Percentiles rank a stretch among this genome's conserved stretches.
These are phyloP conservation scores for Eumacrocentrus americanus DNA, from an alignment of 2,888 invertebrate genomes.

Conservation along the genomic window DNA sequence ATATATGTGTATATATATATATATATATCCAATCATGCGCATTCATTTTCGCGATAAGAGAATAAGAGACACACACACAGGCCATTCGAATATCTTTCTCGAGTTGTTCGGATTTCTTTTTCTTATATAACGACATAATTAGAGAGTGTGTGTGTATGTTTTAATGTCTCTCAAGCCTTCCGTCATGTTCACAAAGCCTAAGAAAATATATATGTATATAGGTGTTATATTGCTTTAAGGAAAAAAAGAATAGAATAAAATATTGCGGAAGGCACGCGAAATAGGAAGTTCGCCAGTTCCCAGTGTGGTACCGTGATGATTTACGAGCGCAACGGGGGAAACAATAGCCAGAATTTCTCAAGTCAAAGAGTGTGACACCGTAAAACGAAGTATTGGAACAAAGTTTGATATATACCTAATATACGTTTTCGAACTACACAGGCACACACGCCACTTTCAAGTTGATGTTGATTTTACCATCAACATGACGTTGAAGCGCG, in stretches of 20 bases:
- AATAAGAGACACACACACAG: constrained; percentile 27
- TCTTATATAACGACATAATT: constrained; percentile 32
- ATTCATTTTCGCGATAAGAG: neutral
- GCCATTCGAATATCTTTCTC: constrained; percentile 32
- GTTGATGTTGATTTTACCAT: neutral
- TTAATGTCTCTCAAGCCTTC: constrained; percentile 20
- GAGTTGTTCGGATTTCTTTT: constrained; percentile 29
- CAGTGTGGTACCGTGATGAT: neutral
- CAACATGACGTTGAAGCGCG: neutral
- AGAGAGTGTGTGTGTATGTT: constrained; percentile 27
- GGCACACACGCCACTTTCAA: neutral
- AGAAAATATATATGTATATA: too few species aligned
- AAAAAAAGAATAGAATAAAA: neutral
- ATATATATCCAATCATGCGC: neutral
- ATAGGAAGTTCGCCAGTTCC: neutral
- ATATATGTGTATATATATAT: neutral
- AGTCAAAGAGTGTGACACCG: constrained; percentile 5
- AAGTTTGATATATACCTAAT: constrained; percentile 1
- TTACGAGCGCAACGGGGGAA: neutral
- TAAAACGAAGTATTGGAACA: neutral
- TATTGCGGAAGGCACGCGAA: neutral
- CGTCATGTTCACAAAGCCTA: too few species aligned
- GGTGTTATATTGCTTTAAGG: too few species aligned
- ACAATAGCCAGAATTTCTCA: constrained; percentile 10
- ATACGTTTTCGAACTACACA: constrained; percentile 7